Conservation (phyloP, 2,888 invertebrate species). For the Belgica antarctica region DNA sequence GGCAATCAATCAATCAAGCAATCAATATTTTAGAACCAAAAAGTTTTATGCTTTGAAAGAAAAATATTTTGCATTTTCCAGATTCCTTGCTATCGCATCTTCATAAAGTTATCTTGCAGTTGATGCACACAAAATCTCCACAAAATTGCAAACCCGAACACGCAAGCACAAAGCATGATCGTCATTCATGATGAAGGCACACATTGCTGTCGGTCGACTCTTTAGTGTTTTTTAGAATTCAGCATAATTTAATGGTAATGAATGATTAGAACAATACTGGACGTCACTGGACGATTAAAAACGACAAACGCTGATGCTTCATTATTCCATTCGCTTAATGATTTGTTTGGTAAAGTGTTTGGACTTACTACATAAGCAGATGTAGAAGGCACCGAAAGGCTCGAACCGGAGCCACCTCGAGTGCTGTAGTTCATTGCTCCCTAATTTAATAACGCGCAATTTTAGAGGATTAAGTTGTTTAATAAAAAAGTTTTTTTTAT, state of each 20-base stretch:
- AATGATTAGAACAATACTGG: conserved; percentile 36
- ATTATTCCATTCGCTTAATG: conserved; percentile 1
- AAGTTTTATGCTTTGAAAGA: too few species aligned
- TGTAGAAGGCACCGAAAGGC: conserved; percentile 78
- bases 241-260: conserved; percentile 25
- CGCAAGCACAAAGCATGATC: too few species aligned
- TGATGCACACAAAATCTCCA: too few species aligned
- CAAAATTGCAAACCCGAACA: too few species aligned
- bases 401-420: conserved; percentile 73
- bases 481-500: too few species aligned
- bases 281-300: conserved; percentile 43
- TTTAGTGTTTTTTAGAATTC: neutral
- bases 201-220: neutral
- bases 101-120: too few species aligned
- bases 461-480: too few species aligned
- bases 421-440: conserved; percentile 61
- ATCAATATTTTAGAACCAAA: too few species aligned
- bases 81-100: too few species aligned
- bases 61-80: too few species aligned
- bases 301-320: neutral
- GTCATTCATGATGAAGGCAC: conserved; percentile 6
- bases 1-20: too few species aligned
- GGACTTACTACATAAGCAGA: conserved; percentile 67
- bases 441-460: conserved; percentile 6
- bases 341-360: conserved; percentile 22